Evolutionary conservation across 64 coral and sea anemone genomes (phyloP).

Genomic region (Astreopora myriophthalma): DNA sequence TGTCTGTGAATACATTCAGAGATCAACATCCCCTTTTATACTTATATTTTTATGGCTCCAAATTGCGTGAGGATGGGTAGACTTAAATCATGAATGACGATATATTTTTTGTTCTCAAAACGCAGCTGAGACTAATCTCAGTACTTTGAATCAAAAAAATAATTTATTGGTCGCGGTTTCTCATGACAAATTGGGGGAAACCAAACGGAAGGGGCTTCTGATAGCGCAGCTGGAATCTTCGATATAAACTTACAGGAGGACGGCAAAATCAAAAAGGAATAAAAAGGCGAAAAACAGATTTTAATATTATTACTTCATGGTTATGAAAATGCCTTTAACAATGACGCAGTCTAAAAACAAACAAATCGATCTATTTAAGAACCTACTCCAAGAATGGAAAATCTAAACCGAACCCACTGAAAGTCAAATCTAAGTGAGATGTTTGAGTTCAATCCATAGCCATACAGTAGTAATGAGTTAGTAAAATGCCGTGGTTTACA

Average conservation of each 20-base stretch:
- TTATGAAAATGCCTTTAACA: neutral
- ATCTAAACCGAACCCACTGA: too few species aligned
- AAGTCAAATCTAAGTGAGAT: too few species aligned
- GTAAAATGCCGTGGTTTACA: too few species aligned
- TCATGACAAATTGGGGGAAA: neutral
- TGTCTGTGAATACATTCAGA: neutral
- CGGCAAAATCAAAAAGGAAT: neutral
- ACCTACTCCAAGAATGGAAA: neutral
- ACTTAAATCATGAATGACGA: neutral
- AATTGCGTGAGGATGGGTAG: neutral
- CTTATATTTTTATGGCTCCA: neutral
- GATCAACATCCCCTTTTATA: neutral
- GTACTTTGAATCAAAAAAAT: neutral
- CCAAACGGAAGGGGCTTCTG: constrained; percentile 12
- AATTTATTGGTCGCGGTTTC: neutral
- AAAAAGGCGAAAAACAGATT: neutral
- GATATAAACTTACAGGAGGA: neutral
- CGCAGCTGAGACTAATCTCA: neutral
- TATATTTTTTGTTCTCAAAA: neutral
- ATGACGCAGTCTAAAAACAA: neutral
- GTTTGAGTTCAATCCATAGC: too few species aligned
- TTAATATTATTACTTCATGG: neutral
- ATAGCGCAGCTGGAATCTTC: neutral
- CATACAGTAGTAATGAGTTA: too few species aligned
- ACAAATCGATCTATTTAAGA: neutral